Evolutionary conservation across 2,888 invertebrate genomes (phyloP), one percentile per base, ranked within the genome.

Genomic region (Cryptocheilus praepositus): DNA sequence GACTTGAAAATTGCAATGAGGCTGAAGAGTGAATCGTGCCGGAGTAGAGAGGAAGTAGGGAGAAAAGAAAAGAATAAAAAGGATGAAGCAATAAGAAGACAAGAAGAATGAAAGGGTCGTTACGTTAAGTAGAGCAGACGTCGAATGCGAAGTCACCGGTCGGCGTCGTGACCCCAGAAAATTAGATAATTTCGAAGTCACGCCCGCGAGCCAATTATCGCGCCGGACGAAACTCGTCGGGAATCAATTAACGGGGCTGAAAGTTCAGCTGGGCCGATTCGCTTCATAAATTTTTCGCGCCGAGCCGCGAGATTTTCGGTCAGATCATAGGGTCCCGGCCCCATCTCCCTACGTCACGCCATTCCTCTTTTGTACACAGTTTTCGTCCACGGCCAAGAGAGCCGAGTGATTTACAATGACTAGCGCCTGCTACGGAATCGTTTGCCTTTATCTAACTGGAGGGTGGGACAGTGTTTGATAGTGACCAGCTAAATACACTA

Each of bases 231-330:
- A 25, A 36, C 60, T 68, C 67, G 25, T 56, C 54, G 70, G 55
- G 62, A 76, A 78, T 77, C 76, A 79, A 80, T 81, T 80, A 79
- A 79, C 59, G 64, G 79, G 75, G 64, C 76, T 65, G 46, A 68
- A 74, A 80, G 73, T 77, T 80, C 68, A 80, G 62, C 54, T n/a
- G 65, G 64, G 51, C 66, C 66, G 67, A 49, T 44, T 70, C 67
- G 57, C 63, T 62, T 66, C 49, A 18, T 49, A 49, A 49, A 21
- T 21, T 7, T 22, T 53, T 25, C 25, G 53, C 55, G 22, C 55
- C 16, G 15, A 36, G 16, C 16, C 55, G 25, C 28, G n/a, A 25
- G n/a, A 11, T 16, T 28, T 28, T 28, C 28, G 16, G 25, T 16
- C 55, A 28, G 49, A 36, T 36, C 36, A 36, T 11, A 11, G 13